These are phyloP conservation scores for Aplidium turbinatum DNA, from an alignment of 23 tunicate genomes.

Conservation along the genomic window DNA sequence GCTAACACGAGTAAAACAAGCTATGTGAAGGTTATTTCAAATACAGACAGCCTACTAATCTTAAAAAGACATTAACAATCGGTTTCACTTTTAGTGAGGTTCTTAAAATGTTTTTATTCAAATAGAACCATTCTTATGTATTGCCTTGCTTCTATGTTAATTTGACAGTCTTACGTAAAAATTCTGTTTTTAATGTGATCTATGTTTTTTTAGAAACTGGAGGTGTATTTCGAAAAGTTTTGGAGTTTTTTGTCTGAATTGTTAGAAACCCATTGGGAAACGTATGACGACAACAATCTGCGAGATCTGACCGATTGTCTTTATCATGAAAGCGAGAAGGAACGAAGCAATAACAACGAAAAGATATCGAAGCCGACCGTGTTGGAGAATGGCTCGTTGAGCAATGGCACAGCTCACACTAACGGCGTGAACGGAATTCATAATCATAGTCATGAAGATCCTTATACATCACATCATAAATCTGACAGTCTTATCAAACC, in stretches of 20 bases:
- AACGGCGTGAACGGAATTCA: background rate
- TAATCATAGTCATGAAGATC: too few species aligned
- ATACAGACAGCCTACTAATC: too few species aligned
- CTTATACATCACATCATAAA: too few species aligned
- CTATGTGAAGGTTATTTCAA: too few species aligned
- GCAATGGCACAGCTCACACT: background rate
- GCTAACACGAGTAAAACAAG: too few species aligned
- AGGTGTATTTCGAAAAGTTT: conserved; percentile 3
- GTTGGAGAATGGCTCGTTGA: background rate
- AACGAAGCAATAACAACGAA: conserved; percentile 29
- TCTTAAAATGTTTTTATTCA: too few species aligned
- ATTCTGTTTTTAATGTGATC: too few species aligned
- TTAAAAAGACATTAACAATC: too few species aligned
- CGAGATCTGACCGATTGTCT: conserved; percentile 52
- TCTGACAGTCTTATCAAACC: background rate
- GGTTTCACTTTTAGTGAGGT: too few species aligned
- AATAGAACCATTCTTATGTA: too few species aligned
- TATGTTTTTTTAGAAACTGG: conserved; percentile 31
- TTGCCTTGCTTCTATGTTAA: too few species aligned
- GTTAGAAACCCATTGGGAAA: conserved; percentile 30
- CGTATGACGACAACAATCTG: conserved; percentile 35
- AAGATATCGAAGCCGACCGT: background rate
- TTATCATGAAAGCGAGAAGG: conserved; percentile 29
- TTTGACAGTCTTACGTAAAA: too few species aligned
- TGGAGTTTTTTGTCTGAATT: conserved; percentile 22